Percentiles rank a stretch among this genome's conserved stretches.
phyloP scores from a whole-genome alignment of 2,797 vertebrate genomes.

The Ceyx erithaca region DNA sequence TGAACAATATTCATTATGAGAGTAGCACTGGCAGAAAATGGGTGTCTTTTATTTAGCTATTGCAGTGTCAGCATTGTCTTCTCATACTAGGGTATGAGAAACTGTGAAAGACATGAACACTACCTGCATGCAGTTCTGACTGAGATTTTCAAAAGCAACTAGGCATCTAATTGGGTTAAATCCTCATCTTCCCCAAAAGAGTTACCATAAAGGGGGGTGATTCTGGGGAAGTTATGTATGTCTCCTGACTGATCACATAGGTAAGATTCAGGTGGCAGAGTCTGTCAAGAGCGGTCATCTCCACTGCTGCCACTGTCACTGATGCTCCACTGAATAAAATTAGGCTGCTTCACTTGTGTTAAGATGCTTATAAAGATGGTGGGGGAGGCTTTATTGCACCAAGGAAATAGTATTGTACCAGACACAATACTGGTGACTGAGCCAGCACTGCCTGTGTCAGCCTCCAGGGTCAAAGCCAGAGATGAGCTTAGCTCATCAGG shows the following conservation, averaged over 20 bases:
- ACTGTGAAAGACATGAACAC: not conserved
- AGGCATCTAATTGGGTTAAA: not conserved
- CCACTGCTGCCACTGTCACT: not conserved
- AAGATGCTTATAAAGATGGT: not conserved
- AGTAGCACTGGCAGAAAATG: not conserved
- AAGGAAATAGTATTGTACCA: not conserved
- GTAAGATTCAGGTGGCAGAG: not conserved
- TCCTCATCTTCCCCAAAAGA: not conserved
- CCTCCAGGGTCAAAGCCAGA: not conserved
- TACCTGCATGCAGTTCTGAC: not conserved
- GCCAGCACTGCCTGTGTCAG: not conserved
- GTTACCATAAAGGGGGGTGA: not conserved
- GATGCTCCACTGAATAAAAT: not conserved
- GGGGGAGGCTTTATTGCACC: fast-evolving
- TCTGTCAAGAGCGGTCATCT: not conserved
- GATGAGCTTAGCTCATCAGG: not conserved
- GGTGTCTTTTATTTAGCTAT: not conserved
- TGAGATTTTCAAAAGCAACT: not conserved
- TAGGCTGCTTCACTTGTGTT: not conserved
- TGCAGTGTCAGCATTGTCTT: not conserved
- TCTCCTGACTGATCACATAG: not conserved
- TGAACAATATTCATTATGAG: not conserved
- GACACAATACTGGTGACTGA: not conserved
- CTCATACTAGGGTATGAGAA: not conserved
- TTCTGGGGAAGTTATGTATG: not conserved